Percentiles rank a stretch among this genome's conserved stretches.
phyloP scores from a whole-genome alignment of 2,113 vertebrate species.

The Alces alces region DNA sequence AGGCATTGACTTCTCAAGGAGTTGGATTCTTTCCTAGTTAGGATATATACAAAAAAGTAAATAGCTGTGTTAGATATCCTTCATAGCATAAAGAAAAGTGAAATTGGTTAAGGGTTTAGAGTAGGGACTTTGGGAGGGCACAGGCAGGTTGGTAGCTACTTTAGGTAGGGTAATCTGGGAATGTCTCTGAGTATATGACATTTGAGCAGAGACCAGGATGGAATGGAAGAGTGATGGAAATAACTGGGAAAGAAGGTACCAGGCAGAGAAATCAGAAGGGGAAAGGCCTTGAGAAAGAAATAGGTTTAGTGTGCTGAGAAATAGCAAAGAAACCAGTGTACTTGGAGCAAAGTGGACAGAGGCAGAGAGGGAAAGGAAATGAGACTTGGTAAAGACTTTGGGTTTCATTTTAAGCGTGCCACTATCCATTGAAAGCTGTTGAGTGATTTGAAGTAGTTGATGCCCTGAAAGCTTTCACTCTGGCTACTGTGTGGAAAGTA shows the following conservation, averaged over 20 bases:
- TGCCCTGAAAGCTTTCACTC: background rate
- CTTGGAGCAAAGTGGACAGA: background rate
- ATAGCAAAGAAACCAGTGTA: background rate
- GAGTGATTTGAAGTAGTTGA: background rate
- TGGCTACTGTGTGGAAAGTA: background rate
- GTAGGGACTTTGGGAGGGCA: background rate
- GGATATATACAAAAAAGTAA: background rate
- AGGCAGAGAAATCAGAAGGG: background rate
- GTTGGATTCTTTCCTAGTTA: background rate
- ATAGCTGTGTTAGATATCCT: background rate
- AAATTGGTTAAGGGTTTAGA: background rate
- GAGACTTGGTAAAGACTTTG: background rate
- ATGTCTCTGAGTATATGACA: background rate
- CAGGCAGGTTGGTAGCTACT: background rate
- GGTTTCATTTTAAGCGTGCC: background rate
- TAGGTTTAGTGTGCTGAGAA: background rate
- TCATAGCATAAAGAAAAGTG: background rate
- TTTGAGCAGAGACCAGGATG: background rate
- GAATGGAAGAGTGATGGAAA: background rate
- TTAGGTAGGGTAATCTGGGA: background rate
- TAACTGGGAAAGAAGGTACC: background rate
- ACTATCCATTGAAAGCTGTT: background rate
- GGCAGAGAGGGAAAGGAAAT: background rate
- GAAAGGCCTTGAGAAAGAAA: background rate
- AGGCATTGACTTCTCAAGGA: background rate